Conservation (phyloP, 92 coral and sea anemone species). For the Zoanthus sansibaricus region DNA sequence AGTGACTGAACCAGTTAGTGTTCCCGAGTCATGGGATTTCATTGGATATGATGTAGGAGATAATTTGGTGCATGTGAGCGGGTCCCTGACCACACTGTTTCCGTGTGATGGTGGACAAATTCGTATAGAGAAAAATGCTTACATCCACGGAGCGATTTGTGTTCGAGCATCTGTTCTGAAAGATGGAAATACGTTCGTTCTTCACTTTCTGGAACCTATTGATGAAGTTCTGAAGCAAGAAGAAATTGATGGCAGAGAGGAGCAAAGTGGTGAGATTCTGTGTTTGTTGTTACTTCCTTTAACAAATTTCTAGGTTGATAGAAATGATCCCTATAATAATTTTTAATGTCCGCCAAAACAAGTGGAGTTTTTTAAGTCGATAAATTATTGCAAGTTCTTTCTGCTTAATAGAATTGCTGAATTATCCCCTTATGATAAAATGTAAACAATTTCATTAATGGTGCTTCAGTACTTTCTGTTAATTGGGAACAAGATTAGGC, state of each 20-base stretch:
- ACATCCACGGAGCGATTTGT: constrained; percentile 81
- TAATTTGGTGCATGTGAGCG: constrained; percentile 89
- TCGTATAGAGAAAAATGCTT: constrained; percentile 77
- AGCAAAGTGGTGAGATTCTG: constrained; percentile 35
- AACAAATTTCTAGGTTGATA: neutral
- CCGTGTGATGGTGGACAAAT: constrained; percentile 96
- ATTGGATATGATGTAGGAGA: constrained; percentile 98
- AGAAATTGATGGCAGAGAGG: constrained; percentile 61
- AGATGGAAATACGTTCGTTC: constrained; percentile 87
- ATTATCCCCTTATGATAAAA: too few relatives aligned
- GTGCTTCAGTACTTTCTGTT: too few relatives aligned
- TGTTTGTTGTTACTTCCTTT: neutral
- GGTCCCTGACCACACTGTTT: constrained; percentile 89
- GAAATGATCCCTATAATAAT: neutral
- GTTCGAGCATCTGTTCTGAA: constrained; percentile 86
- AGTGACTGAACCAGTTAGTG: constrained; percentile 45
- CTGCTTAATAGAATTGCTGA: too few relatives aligned
- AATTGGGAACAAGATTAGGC: too few relatives aligned
- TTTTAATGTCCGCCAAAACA: too few relatives aligned
- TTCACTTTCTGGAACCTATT: constrained; percentile 87
- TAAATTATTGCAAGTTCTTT: too few relatives aligned
- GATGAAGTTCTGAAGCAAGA: constrained; percentile 77
- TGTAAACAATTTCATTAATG: too few relatives aligned
- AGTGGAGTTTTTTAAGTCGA: too few relatives aligned
- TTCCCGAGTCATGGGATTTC: constrained; percentile 78